Evolutionary conservation across 2,888 invertebrate genomes (phyloP).

Genomic region (Cosmorhoe ocellata): DNA sequence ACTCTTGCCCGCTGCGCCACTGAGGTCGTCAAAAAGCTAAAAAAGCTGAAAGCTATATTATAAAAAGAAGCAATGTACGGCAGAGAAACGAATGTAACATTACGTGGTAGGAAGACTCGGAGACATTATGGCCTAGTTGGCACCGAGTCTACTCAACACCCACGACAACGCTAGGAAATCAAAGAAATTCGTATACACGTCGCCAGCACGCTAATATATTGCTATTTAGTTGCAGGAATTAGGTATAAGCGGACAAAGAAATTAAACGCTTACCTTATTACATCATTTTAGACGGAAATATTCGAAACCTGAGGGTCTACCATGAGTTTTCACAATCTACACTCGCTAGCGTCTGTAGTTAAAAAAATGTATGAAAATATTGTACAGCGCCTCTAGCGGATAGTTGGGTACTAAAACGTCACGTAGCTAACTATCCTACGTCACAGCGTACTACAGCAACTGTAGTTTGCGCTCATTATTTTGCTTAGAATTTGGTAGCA

Average conservation of each 20-base stretch:
- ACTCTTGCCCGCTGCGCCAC: no score
- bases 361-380: no score
- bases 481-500: no score
- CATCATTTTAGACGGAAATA: constrained; percentile 23
- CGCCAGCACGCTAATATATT: constrained; percentile 38
- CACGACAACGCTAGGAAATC: constrained; percentile 62
- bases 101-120: constrained; percentile 47
- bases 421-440: no score
- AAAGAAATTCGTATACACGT: constrained; percentile 44
- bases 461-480: no score
- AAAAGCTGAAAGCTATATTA: no score
- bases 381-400: no score
- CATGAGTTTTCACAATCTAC: no score
- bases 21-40: no score
- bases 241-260: constrained; percentile 7
- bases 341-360: no score
- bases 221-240: constrained; percentile 32
- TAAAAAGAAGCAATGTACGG: constrained; percentile 41
- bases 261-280: constrained; percentile 5
- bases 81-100: constrained; percentile 24
- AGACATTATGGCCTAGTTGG: constrained; percentile 77
- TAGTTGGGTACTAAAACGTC: no score
- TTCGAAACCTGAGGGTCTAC: constrained; percentile 30
- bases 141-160: constrained; percentile 50
- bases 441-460: no score